Evolutionary conservation across 2,113 vertebrate genomes (phyloP).

Genomic region (Eublepharis macularius): DNA sequence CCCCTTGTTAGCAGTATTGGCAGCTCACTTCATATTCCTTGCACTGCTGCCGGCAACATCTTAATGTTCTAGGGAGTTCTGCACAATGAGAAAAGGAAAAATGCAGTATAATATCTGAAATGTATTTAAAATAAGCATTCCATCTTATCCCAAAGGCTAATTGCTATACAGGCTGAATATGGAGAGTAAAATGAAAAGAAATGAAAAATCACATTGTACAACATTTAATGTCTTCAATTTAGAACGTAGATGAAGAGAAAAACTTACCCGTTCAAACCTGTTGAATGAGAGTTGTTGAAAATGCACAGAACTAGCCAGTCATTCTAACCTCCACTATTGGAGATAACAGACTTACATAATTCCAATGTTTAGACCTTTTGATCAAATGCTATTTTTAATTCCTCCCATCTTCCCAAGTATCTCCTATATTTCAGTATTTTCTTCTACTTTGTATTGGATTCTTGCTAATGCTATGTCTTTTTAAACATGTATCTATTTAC

Average conservation of each 20-base stretch:
- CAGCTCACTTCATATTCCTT: constrained; percentile 55
- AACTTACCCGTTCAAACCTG: background rate
- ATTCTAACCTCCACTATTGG: background rate
- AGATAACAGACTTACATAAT: background rate
- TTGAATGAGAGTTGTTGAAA: background rate
- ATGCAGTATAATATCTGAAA: background rate
- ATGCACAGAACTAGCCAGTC: background rate
- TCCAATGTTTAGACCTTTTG: background rate
- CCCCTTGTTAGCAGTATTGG: constrained; percentile 58
- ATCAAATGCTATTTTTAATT: background rate
- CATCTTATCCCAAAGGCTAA: background rate
- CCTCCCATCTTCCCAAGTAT: background rate
- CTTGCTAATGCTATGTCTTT: too few relatives aligned
- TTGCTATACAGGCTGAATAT: background rate
- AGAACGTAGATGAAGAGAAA: background rate
- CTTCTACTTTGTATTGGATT: too few relatives aligned
- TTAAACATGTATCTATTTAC: too few relatives aligned
- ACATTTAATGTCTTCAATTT: background rate
- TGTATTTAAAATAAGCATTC: background rate
- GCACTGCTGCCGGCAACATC: constrained; percentile 45
- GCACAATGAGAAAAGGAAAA: background rate
- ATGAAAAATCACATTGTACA: background rate
- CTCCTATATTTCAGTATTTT: background rate
- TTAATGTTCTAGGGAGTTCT: constrained; percentile 36
- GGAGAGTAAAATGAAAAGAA: background rate